Conservation (phyloP, 2,113 vertebrate species). For the Alethe diademata region DNA sequence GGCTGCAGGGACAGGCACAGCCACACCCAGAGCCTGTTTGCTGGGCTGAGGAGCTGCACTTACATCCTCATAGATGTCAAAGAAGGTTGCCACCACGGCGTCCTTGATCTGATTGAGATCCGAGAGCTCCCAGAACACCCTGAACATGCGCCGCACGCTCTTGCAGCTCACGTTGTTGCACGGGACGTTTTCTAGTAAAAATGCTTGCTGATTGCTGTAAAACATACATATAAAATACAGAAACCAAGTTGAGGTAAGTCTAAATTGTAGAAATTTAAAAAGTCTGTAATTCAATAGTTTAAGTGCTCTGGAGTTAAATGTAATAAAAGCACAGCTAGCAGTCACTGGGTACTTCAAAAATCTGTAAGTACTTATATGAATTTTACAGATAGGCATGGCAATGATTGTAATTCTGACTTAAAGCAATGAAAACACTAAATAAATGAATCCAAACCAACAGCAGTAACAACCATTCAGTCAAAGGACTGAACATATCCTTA, state of each 20-base stretch:
- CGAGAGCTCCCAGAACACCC: constrained; percentile 88
- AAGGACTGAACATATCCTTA: background rate
- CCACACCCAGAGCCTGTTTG: background rate
- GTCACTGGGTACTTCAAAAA: background rate
- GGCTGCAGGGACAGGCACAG: background rate
- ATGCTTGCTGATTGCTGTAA: constrained; percentile 86
- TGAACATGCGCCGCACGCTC: constrained; percentile 82
- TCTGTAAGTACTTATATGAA: background rate
- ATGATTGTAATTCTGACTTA: background rate
- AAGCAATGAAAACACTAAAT: background rate
- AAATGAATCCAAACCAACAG: background rate
- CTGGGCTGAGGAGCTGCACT: constrained; percentile 67
- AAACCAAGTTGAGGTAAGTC: background rate
- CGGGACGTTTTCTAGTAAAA: constrained; percentile 90
- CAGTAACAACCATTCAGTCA: background rate
- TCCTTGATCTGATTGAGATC: constrained; percentile 88
- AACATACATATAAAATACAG: background rate
- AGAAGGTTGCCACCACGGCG: constrained; percentile 89
- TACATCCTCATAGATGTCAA: constrained; percentile 98
- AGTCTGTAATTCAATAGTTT: background rate
- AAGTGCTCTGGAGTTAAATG: background rate
- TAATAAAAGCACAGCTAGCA: background rate
- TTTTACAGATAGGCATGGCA: background rate
- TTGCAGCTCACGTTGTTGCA: constrained; percentile 82
- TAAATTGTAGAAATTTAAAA: background rate